Base-by-base conservation (phyloP, 2,888 invertebrate genomes). In the Epistrophe grossulariae region DNA sequence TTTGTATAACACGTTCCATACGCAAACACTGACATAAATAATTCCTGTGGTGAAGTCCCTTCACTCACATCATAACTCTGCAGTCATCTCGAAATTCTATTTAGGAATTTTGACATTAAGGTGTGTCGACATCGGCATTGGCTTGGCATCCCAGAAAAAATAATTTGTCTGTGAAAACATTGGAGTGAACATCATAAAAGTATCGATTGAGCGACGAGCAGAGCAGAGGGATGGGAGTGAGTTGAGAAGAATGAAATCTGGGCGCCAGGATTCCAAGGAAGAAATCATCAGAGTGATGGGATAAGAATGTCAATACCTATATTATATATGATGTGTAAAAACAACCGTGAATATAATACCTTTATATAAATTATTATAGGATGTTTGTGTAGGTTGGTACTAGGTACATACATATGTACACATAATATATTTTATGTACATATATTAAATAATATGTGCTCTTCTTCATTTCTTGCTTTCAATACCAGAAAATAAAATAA, bases 41-140 rank as follows among this genome's bases (percentile, higher is more conserved):
- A 70, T 70, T 70, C 40, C 52, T 52, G 50, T 38, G 52, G 52
- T 70, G 52, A 52, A 70, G 70, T 38, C 19, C 35, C 70, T 52
- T 64, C 52, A 52, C 70, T 52, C 50, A 70, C 70, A n/a, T 52
- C 52, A 40, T 70, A 48, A 28, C 50, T 52, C 70, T 52, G 48
- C 52, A 70, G 70, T 70, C 70, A 70, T 38, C 70, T 52, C 70
- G 40, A 70, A 52, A 70, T 70, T 70, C 70, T 70, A 70, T 70
- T 70, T 52, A 52, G 38, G 52, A 70, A 70, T 70, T 66, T 52
- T 70, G 70, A 70, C 52, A 70, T 70, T 70, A 70, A 70, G 70
- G 70, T 70, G 70, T 70, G 70, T 70, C 70, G 70, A 66, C 48
- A 35, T 66, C 66, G 19, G 48, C 48, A 66, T 66, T 66, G 66